phyloP scores from a whole-genome alignment of 2,113 vertebrate genomes.

The Eidolon helvum region DNA sequence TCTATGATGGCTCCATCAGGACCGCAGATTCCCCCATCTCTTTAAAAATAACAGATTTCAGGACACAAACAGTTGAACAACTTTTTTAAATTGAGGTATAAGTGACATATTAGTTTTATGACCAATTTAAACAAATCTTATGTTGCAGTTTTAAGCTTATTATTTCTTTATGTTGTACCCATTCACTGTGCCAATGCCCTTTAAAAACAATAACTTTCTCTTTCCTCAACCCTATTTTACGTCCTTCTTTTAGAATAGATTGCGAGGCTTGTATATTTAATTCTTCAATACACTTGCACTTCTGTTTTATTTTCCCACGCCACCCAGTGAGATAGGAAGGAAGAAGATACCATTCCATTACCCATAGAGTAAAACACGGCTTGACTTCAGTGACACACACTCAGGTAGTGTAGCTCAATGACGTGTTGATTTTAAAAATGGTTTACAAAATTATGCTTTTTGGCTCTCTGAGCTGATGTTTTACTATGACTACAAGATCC shows the following conservation, averaged over 20 bases:
- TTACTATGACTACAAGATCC: not conserved
- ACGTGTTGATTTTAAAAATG: not conserved
- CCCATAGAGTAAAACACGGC: not conserved
- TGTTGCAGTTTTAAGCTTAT: not conserved
- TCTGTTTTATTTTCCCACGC: slow-evolving; percentile 19
- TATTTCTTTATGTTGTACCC: not conserved
- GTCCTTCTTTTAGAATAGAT: not conserved
- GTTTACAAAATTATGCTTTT: not conserved
- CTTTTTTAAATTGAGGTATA: not conserved
- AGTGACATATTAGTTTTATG: not conserved
- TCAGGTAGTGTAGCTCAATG: not conserved
- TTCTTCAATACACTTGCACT: not conserved
- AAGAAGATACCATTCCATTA: not conserved
- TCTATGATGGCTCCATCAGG: not conserved
- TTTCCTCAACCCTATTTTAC: not conserved
- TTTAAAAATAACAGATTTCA: not conserved
- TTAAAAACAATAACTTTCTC: not conserved
- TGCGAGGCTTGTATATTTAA: not conserved
- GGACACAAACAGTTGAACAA: not conserved
- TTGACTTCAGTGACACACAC: not conserved
- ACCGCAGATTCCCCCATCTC: not conserved
- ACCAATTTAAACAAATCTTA: not conserved
- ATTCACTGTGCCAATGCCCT: not conserved
- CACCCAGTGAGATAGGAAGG: not conserved
- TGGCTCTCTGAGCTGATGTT: not conserved